phyloP scores from a whole-genome alignment of 2,797 vertebrate species.

The Acomys russatus region DNA sequence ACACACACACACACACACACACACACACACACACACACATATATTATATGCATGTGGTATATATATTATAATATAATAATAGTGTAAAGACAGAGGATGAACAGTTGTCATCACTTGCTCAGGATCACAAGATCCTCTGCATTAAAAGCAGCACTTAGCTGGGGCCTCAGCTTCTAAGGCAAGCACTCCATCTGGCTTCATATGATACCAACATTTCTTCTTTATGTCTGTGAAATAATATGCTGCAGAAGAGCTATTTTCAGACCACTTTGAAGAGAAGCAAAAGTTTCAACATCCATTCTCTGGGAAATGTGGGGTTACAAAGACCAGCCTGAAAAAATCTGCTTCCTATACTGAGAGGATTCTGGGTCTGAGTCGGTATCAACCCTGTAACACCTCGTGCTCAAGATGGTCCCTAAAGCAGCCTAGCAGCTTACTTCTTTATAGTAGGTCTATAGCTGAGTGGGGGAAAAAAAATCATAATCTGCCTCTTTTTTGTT shows the following conservation, averaged over 20 bases:
- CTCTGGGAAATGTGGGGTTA: constrained; percentile 41
- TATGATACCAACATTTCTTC: neutral
- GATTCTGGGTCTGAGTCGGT: neutral
- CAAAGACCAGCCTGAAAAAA: neutral
- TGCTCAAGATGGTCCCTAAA: constrained; percentile 29
- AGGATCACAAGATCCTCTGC: neutral
- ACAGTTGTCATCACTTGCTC: neutral
- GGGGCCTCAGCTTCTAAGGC: neutral
- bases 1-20: neutral
- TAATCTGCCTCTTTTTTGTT: neutral
- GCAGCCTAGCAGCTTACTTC: neutral
- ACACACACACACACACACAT: neutral
- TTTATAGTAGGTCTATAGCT: constrained; percentile 7
- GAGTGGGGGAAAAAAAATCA: neutral
- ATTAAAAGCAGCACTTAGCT: constrained; percentile 13
- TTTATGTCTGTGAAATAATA: constrained; percentile 61
- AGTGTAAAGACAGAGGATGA: constrained; percentile 6
- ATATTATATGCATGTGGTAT: neutral
- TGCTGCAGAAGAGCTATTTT: constrained; percentile 33
- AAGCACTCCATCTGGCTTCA: constrained; percentile 6
- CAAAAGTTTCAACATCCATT: constrained; percentile 46
- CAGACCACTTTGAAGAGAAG: constrained; percentile 49
- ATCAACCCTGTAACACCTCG: neutral
- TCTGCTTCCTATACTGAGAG: constrained; percentile 33
- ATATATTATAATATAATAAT: neutral